Evolutionary conservation across 2,888 invertebrate genomes (phyloP), one percentile per base, ranked within the genome.

Genomic region (Tineola bisselliella): DNA sequence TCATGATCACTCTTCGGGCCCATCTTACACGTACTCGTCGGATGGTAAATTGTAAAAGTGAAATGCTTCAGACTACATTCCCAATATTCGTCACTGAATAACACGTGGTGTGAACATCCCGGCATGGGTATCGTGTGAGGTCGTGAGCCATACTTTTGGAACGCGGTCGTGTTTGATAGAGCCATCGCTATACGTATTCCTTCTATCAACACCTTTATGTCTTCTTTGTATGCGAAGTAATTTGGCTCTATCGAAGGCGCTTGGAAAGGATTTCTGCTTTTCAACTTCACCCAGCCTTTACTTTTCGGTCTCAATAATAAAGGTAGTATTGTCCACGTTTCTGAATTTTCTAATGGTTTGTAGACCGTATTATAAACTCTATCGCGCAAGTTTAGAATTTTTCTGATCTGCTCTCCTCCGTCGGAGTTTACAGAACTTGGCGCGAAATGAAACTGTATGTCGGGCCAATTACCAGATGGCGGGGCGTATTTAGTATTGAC

Each of bases 241-340:
- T 98, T 97, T 0, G 98, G 97, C 73, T 94, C 93, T 61, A 98
- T 93, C 12, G 93, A 90, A 0, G 97, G 98, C 64, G 94, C 91
- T 0, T 93, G 91, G 65, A 91, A 88, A 0, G 97, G 97, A 76
- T 97, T 93, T 43, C 88, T 89, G 58, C 93, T 94, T 65, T 91
- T 91, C 15, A 99, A 80, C 60, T 92, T 91, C n/a, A 99, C 86
- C 90, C 92, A 92, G 0, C 99, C 99, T 0, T 91, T 90, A 72
- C 97, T 97, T 70, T 91, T 92, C 0, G 98, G 96, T 6, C 98
- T 89, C 66, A 98, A 77, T 0, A 96, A 76, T 3, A 95, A 77
- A 0, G 95, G 95, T 30, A 95, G 77, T 63, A 95, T 93, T 0
- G 93, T 93, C 94, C 95, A 96, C 0, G 94, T 94, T 71, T 96